These are phyloP conservation scores for Halichondria panicea DNA, from an alignment of 37 sponge, comb jelly and placozoan species.

Conservation along the genomic window DNA sequence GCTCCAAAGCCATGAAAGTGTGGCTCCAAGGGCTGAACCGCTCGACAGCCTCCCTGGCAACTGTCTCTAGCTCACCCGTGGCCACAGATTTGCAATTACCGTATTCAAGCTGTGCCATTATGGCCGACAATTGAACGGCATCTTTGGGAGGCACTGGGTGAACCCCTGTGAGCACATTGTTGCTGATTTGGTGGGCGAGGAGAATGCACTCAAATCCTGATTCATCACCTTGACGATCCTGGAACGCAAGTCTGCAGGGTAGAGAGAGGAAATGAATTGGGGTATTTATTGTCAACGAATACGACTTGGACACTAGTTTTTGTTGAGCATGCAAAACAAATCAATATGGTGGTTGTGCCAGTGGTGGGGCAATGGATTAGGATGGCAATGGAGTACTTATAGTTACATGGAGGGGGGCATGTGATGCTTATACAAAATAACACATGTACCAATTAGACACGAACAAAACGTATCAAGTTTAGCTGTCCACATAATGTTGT, in stretches of 20 bases:
- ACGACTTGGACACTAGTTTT: too few species aligned
- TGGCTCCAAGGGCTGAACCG: constrained; percentile 38
- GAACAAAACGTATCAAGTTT: too few species aligned
- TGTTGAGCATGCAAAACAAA: too few species aligned
- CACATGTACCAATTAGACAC: too few species aligned
- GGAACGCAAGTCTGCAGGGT: constrained; percentile 18
- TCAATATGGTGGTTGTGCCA: too few species aligned
- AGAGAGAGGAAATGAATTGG: background rate
- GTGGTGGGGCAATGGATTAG: background rate
- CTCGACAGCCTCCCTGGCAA: constrained; percentile 28
- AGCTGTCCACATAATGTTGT: too few species aligned
- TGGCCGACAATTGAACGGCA: constrained; percentile 39
- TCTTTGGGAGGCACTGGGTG: constrained; percentile 26
- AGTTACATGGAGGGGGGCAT: background rate
- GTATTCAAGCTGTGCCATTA: constrained; percentile 59
- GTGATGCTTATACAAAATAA: background rate
- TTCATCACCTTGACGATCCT: constrained; percentile 26
- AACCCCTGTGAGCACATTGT: constrained; percentile 17
- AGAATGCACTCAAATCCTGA: constrained; percentile 43
- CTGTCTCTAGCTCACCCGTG: background rate
- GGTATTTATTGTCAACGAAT: too few species aligned
- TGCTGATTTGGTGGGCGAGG: constrained; percentile 56
- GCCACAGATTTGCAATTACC: constrained; percentile 26
- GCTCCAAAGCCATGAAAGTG: constrained; percentile 33
- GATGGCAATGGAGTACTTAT: background rate